Evolutionary conservation across 1,140 invertebrate genomes (phyloP).

Genomic region (Bombyx mandarina): DNA sequence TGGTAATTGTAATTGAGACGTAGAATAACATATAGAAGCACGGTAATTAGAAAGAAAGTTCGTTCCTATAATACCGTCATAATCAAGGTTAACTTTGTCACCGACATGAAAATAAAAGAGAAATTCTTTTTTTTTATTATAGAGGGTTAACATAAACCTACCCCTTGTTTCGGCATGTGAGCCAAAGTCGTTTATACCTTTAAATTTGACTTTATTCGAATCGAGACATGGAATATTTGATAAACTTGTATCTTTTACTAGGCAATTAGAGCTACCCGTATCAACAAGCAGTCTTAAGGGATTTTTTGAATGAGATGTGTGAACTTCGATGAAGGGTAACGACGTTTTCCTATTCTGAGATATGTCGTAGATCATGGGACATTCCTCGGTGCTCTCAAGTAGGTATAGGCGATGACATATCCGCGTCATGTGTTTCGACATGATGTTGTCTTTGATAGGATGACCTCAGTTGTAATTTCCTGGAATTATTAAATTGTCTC

Average conservation of each 20-base stretch:
- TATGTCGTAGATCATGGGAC: neutral
- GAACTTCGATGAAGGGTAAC: neutral
- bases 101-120: neutral
- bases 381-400: neutral
- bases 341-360: neutral
- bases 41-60: slow-evolving; percentile 1
- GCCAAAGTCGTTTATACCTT: neutral
- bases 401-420: too few relatives aligned
- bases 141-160: neutral
- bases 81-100: neutral
- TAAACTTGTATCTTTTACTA: too few relatives aligned
- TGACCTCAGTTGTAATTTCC: too few relatives aligned
- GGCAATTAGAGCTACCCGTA: too few relatives aligned
- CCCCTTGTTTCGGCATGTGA: neutral
- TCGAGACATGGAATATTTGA: too few relatives aligned
- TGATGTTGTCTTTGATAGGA: too few relatives aligned
- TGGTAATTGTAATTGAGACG: slow-evolving; percentile 3
- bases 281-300: too few relatives aligned
- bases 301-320: too few relatives aligned
- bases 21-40: slow-evolving; percentile 7
- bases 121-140: too few relatives aligned
- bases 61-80: slow-evolving; percentile 4
- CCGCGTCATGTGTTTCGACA: too few relatives aligned
- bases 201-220: neutral
- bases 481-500: too few relatives aligned